Evolutionary conservation across 2,113 vertebrate genomes (phyloP).

Genomic region (Ceuthmochares aereus): DNA sequence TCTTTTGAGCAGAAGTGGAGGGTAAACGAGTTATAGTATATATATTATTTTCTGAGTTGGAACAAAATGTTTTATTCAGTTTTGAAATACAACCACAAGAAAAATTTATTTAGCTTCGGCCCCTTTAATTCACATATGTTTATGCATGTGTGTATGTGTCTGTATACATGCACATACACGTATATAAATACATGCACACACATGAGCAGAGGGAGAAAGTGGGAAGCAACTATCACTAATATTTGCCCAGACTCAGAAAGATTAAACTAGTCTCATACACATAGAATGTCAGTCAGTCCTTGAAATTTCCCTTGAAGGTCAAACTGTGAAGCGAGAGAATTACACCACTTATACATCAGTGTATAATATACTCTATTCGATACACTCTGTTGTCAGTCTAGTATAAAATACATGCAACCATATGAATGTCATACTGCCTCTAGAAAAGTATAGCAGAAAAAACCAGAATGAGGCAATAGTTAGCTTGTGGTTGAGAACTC

Average conservation of each 20-base stretch:
- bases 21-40: neutral
- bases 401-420: too few species aligned
- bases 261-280: fast-evolving
- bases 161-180: too few species aligned
- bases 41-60: neutral
- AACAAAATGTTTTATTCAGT: neutral
- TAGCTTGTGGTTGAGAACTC: too few species aligned
- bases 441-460: too few species aligned
- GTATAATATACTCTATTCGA: too few species aligned
- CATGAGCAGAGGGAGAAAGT: too few species aligned
- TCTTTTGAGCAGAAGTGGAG: neutral
- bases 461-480: too few species aligned
- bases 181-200: fast-evolving
- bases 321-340: neutral
- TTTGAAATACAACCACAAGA: neutral
- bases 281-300: neutral
- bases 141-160: fast-evolving
- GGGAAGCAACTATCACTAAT: neutral
- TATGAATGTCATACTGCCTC: too few species aligned
- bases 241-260: neutral
- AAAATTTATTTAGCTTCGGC: neutral
- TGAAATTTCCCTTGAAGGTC: neutral
- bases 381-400: too few species aligned
- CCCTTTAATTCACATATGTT: neutral
- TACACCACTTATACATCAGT: too few species aligned